Evolutionary conservation across 2,888 invertebrate genomes (phyloP), one percentile per base, ranked within the genome.

Genomic region (Lamproptera curius): DNA sequence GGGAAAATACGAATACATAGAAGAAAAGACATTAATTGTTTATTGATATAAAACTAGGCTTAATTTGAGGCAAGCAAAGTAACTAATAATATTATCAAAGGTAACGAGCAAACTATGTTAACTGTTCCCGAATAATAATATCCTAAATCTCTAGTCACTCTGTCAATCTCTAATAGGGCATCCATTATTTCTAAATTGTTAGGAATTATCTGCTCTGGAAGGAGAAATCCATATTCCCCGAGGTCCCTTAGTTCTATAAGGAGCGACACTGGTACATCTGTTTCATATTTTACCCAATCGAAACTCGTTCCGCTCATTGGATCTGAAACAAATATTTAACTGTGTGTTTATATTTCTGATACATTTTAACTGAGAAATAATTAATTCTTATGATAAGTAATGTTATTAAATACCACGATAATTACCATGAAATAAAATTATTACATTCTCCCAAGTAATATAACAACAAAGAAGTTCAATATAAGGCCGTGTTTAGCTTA

Each of bases 171-270:
- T 0, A 82, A 34, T 0, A 91, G 61, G 2, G 89, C 90, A 46
- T 90, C 91, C 70, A 92, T 82, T 0, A 90, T 86, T 73, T 94
- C 93, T 40, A 88, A 64, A 33, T 83, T 89, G 17, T 90, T 91
- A 1, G 84, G 84, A 8, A 87, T 67, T 35, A 92, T 91, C 52
- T 88, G 78, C 0, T 71, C 68, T 0, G 86, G 59, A 0, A 92
- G 72, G 1, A 90, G 61, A 67, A 92, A 92, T 0, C 91, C 92
- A 36, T 76, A 88, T 5, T 70, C 67, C 1, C 91, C 91, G 2
- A 77, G 76, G 56, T 92, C 92, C 16, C 91, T 69, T 0, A 92
- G 79, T 60, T 92, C 92, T n/a, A 91, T 74, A 0, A 91, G 88
- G 59, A 88, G 90, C 1, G 89, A 69, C 33, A 91, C 80, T 4